These are phyloP conservation scores for Dryoscopus gambensis DNA, from an alignment of 2,113 vertebrate genomes.

Conservation along the genomic window DNA sequence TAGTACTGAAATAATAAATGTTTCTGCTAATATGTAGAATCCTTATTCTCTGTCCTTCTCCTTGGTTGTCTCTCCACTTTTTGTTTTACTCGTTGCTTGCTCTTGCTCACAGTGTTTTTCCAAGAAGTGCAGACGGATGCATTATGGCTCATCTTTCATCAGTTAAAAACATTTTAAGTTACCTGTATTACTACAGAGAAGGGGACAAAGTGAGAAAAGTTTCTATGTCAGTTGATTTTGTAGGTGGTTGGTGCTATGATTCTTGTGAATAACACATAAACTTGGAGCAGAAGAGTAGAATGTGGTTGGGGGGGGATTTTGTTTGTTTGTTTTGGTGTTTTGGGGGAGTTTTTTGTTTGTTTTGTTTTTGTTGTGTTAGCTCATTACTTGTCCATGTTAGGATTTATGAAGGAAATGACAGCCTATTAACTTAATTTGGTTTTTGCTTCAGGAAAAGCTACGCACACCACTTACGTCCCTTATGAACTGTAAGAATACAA, in stretches of 20 bases:
- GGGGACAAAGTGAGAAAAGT: neutral
- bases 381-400: neutral
- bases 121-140: neutral
- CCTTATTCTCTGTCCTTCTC: neutral
- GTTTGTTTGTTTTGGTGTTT: neutral
- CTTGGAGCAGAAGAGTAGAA: neutral
- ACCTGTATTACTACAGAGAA: neutral
- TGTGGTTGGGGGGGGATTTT: neutral
- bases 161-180: neutral
- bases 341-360: neutral
- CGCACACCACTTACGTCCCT: neutral
- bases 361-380: neutral
- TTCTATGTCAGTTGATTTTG: neutral
- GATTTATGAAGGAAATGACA: neutral
- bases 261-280: neutral
- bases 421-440: neutral
- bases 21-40: neutral
- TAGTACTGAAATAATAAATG: neutral
- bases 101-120: neutral
- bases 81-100: neutral
- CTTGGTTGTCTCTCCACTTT: neutral
- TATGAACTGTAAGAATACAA: neutral
- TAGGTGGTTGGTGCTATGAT: neutral
- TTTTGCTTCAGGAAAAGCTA: conserved; percentile 5
- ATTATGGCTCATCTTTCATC: neutral